phyloP scores from a whole-genome alignment of 2,888 invertebrate genomes.

The Prosapia bicincta region DNA sequence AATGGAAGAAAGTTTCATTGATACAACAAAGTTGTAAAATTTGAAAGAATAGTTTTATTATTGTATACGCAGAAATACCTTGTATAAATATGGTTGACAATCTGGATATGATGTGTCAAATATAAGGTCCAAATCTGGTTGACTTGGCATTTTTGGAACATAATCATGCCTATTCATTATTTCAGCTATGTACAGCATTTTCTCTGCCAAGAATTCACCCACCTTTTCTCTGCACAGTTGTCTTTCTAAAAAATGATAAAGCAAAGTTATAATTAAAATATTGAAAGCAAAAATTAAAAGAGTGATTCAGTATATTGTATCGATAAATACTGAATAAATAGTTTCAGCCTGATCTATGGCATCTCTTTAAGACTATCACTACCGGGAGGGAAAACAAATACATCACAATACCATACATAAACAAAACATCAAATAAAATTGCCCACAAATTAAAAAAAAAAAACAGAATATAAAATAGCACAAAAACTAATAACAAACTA shows the following conservation, averaged over 20 bases:
- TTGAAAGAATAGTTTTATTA: background rate
- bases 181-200: constrained; percentile 91
- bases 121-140: constrained; percentile 86
- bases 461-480: too few relatives aligned
- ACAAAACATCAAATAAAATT: too few relatives aligned
- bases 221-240: constrained; percentile 84
- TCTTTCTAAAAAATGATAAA: constrained; percentile 58
- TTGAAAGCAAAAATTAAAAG: too few relatives aligned
- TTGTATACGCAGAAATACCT: constrained; percentile 54
- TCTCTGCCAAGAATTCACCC: constrained; percentile 84
- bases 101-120: constrained; percentile 93
- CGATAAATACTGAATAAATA: too few relatives aligned
- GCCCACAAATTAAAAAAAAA: too few relatives aligned
- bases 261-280: too few relatives aligned
- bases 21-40: background rate
- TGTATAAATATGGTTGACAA: constrained; percentile 96
- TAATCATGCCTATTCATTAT: constrained; percentile 95
- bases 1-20: background rate
- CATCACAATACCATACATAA: too few relatives aligned
- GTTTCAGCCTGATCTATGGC: too few relatives aligned
- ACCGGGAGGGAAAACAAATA: too few relatives aligned
- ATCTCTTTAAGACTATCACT: too few relatives aligned
- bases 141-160: constrained; percentile 92
- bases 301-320: too few relatives aligned
- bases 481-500: too few relatives aligned